A percentile compares a stretch with the other conserved stretches of the same genome.
Conservation (phyloP, 2,113 vertebrate species). For the Sciurus niger region DNA sequence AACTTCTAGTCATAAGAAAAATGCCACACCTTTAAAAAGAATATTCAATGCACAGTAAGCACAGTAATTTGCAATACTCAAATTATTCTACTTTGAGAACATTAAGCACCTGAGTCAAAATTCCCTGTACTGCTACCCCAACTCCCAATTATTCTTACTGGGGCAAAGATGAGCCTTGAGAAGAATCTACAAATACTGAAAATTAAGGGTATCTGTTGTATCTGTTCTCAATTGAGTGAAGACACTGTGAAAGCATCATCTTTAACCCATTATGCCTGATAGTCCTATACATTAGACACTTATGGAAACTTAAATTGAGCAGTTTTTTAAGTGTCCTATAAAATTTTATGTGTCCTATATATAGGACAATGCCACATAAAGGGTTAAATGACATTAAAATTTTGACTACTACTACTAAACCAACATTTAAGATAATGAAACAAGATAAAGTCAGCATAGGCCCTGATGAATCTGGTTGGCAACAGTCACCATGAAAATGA, state of each 20-base stretch:
- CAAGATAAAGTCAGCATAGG: not conserved
- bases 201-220: not conserved
- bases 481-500: not conserved
- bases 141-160: not conserved
- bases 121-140: not conserved
- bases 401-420: not conserved
- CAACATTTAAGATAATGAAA: not conserved
- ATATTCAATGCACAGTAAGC: not conserved
- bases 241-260: not conserved
- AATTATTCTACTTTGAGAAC: slow-evolving; percentile 22
- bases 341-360: not conserved
- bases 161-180: not conserved
- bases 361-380: not conserved
- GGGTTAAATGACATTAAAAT: not conserved
- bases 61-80: not conserved
- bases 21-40: not conserved
- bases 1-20: not conserved
- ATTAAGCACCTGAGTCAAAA: not conserved
- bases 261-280: not conserved
- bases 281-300: not conserved
- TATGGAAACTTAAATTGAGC: not conserved
- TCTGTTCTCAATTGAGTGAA: not conserved
- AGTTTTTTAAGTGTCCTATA: not conserved
- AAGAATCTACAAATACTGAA: not conserved
- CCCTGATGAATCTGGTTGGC: not conserved